phyloP scores from a whole-genome alignment of 2,888 invertebrate species.

The Cheilosia pagana region DNA sequence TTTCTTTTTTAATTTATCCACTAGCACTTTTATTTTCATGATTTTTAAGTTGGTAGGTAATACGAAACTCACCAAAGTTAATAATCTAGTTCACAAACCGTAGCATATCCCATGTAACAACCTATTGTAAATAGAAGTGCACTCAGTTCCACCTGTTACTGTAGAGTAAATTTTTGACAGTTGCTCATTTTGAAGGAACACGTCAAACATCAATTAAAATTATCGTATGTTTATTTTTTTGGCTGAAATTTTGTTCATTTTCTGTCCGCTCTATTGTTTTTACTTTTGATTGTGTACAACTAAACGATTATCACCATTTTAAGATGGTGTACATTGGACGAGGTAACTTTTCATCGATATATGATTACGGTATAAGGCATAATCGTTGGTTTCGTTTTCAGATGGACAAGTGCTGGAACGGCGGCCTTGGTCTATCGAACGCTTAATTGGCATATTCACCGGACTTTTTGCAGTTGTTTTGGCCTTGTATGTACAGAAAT shows the following conservation, averaged over 20 bases:
- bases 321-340: conserved; percentile 74
- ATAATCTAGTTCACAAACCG: background rate
- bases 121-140: background rate
- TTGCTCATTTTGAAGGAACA: conserved; percentile 7
- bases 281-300: too few species aligned
- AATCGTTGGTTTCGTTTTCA: conserved; percentile 9
- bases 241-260: background rate
- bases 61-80: background rate
- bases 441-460: conserved; percentile 63
- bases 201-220: conserved; percentile 14
- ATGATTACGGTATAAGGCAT: background rate
- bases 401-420: conserved; percentile 72
- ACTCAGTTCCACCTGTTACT: background rate
- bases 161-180: background rate
- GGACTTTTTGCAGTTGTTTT: conserved; percentile 63
- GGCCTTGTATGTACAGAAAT: conserved; percentile 68
- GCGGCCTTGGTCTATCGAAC: conserved; percentile 71
- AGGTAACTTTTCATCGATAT: conserved; percentile 32
- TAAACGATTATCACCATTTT: conserved; percentile 46
- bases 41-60: too few species aligned
- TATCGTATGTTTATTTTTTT: conserved; percentile 6
- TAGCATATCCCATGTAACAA: background rate
- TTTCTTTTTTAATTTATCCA: too few species aligned
- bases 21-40: too few species aligned
- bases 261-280: too few species aligned